These are phyloP conservation scores for Lethrus apterus DNA, from an alignment of 1,140 invertebrate species.

Conservation along the genomic window DNA sequence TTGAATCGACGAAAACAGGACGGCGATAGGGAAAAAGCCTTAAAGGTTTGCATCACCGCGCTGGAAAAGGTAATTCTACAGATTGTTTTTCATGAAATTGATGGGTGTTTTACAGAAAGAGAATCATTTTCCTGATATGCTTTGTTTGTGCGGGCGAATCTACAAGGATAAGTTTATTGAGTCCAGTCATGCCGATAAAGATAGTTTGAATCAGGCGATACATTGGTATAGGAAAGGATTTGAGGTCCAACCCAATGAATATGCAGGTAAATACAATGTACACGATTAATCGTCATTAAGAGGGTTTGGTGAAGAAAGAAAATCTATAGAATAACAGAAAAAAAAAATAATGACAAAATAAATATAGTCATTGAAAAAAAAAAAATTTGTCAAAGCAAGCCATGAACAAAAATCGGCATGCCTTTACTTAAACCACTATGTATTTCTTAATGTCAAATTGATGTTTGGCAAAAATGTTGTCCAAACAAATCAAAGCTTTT, in stretches of 20 bases:
- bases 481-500: too few relatives aligned
- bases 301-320: too few relatives aligned
- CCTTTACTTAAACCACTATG: too few relatives aligned
- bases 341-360: too few relatives aligned
- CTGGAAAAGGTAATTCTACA: slow-evolving; percentile 55
- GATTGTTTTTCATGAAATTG: background rate
- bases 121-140: slow-evolving; percentile 91
- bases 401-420: too few relatives aligned
- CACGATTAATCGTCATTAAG: too few relatives aligned
- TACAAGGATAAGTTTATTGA: slow-evolving; percentile 99
- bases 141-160: slow-evolving; percentile 97
- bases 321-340: too few relatives aligned
- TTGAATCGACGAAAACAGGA: slow-evolving; percentile 89
- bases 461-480: too few relatives aligned
- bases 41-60: slow-evolving; percentile 85
- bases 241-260: slow-evolving; percentile 96
- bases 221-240: slow-evolving; percentile 98
- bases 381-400: too few relatives aligned
- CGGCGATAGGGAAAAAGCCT: slow-evolving; percentile 89
- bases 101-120: slow-evolving; percentile 53
- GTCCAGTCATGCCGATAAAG: slow-evolving; percentile 82
- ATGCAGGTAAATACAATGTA: slow-evolving; percentile 58
- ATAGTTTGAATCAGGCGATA: slow-evolving; percentile 87
- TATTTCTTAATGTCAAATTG: too few relatives aligned
- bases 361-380: too few relatives aligned